A percentile compares a stretch with the other conserved stretches of the same genome.
phyloP scores from a whole-genome alignment of 2,797 vertebrate genomes.

The Sphaeramia orbicularis region DNA sequence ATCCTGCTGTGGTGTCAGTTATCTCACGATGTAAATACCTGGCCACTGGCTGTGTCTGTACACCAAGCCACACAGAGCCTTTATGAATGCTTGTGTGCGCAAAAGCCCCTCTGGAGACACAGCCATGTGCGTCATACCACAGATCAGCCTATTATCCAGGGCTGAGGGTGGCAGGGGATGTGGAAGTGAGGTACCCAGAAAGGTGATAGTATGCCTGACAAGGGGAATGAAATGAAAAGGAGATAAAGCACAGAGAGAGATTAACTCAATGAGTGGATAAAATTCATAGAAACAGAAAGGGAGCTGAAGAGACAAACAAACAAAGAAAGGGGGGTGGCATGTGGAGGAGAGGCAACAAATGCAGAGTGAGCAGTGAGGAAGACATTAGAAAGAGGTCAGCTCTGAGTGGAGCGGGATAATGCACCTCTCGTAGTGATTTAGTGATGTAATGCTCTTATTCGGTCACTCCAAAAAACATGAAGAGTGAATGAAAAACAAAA shows the following conservation, averaged over 20 bases:
- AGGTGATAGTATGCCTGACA: constrained; percentile 58
- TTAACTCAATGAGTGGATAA: constrained; percentile 21
- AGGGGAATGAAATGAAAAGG: constrained; percentile 39
- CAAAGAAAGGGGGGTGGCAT: constrained; percentile 2
- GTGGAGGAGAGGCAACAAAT: constrained; percentile 5
- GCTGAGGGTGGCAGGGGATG: constrained; percentile 61
- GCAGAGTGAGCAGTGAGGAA: constrained; percentile 7
- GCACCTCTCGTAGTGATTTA: constrained; percentile 34
- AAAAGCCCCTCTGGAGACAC: constrained; percentile 76
- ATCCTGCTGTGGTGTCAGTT: constrained; percentile 71
- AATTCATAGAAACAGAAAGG: constrained; percentile 19
- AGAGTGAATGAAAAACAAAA: constrained; percentile 16
- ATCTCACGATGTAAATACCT: constrained; percentile 80
- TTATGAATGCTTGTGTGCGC: constrained; percentile 77
- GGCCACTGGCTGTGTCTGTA: constrained; percentile 56
- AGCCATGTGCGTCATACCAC: constrained; percentile 77
- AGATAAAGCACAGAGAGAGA: constrained; percentile 31
- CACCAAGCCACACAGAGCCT: constrained; percentile 62
- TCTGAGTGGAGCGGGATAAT: constrained; percentile 39
- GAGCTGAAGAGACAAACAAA: constrained; percentile 2
- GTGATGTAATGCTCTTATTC: constrained; percentile 56
- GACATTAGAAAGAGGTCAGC: constrained; percentile 43
- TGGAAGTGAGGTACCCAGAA: constrained; percentile 54
- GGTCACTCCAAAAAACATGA: constrained; percentile 24
- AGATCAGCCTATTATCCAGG: constrained; percentile 78